Conservation (phyloP, 2,113 vertebrate species). For the Phoenicopterus ruber region DNA sequence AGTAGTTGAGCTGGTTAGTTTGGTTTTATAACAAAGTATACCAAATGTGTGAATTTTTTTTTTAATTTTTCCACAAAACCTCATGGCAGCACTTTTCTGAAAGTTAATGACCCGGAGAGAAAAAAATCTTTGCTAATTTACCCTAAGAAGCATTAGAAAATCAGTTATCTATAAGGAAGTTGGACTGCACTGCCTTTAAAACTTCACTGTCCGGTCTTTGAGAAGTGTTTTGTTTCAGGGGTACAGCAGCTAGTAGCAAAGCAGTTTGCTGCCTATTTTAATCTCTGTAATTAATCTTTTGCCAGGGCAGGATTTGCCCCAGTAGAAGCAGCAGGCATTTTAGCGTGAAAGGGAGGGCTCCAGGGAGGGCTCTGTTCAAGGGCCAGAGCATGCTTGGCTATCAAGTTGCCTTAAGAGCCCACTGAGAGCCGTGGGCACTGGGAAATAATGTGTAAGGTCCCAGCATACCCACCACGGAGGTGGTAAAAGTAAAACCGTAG, state of each 20-base stretch:
- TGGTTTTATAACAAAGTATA: neutral
- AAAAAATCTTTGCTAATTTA: neutral
- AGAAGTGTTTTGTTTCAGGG: neutral
- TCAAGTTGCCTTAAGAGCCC: neutral
- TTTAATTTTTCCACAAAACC: neutral
- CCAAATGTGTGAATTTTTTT: neutral
- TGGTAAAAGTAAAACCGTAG: neutral
- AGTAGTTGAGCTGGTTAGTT: neutral
- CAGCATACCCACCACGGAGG: rapidly evolving
- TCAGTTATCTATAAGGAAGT: neutral
- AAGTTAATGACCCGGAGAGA: neutral
- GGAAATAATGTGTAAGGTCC: neutral
- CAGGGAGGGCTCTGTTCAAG: neutral
- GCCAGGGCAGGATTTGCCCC: neutral
- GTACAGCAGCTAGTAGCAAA: neutral
- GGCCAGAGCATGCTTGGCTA: neutral
- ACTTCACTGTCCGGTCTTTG: neutral
- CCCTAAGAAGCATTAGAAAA: neutral
- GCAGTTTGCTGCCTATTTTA: neutral
- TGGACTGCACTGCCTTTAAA: neutral
- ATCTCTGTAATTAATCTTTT: neutral
- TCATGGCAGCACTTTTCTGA: neutral
- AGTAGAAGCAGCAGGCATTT: neutral
- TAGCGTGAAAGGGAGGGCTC: neutral
- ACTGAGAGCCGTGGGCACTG: rapidly evolving